Evolutionary conservation across 1,140 invertebrate species (phyloP).

Genomic region (Xylocopa sonorina): DNA sequence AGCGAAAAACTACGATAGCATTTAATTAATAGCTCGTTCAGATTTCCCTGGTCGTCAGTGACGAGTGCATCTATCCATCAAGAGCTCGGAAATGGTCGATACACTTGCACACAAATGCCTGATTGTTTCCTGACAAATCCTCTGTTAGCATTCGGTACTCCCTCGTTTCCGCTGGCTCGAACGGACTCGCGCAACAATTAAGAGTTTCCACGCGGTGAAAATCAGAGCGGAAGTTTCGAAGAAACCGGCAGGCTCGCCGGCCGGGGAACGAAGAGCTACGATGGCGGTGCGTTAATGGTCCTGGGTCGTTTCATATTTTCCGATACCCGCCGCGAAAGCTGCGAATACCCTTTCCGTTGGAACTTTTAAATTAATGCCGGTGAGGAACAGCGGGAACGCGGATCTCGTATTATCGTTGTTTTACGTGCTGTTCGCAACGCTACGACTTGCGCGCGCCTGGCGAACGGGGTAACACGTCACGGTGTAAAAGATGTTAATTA

Average conservation of each 20-base stretch:
- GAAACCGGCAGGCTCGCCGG: background rate
- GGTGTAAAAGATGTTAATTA: background rate
- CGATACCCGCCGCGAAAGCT: constrained; percentile 1
- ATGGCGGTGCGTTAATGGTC: background rate
- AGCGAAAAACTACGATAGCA: too few species aligned
- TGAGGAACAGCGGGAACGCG: background rate
- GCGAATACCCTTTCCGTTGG: background rate
- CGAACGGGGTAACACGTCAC: background rate
- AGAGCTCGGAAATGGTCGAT: too few species aligned
- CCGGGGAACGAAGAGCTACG: constrained; percentile 8
- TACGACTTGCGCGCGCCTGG: background rate
- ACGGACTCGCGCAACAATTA: constrained; percentile 6
- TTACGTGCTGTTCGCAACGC: background rate
- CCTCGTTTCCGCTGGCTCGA: background rate
- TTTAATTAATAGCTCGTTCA: too few species aligned
- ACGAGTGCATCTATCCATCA: too few species aligned
- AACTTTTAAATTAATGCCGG: constrained; percentile 15
- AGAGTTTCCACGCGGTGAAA: constrained; percentile 5
- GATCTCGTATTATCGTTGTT: background rate
- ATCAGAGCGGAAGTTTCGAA: constrained; percentile 1
- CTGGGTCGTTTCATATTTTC: constrained; percentile 29
- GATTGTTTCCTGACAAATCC: background rate
- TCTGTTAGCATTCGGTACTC: background rate
- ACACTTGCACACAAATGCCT: background rate
- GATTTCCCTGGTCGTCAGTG: too few species aligned